Base-by-base conservation (phyloP, 2,888 invertebrate species). In the Chydorus sphaericus region DNA sequence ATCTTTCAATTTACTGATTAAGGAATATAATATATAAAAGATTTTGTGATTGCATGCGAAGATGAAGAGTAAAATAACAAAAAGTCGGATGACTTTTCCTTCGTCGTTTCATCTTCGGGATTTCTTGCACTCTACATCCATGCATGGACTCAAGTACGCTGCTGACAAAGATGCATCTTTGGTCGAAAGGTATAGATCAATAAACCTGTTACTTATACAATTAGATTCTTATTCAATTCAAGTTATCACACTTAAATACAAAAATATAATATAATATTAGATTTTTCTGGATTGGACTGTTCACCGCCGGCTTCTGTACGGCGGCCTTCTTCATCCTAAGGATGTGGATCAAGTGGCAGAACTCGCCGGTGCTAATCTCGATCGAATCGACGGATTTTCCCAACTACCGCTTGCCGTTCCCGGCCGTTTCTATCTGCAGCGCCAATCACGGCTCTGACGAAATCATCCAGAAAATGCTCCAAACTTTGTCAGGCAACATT, bases 351-450 rank as follows among this genome's bases (percentile, higher is more conserved):
- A 57, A 52, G 14, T 58, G 54, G 54, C 18, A 18, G 10, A 8
- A 16, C 28, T 53, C 54, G 18, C 58, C 58, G 7, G 50, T 57
- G 10, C 23, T 58, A 18, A 51, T 58, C n/a, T 52, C 52, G 20
- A 26, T 58, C 30, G 58, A 56, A 33, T 56, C 29, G 20, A 57
- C 56, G 8, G 56, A 58, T 39, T 33, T 52, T 29, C 56, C 58
- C 10, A 48, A 48, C 5, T 48, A 36, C 11, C 30, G 26, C 10
- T n/a, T 58, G 3, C 33, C 33, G 11, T 58, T 58, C 53, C 58
- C 58, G n/a, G 44, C 58, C 1, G 49, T 58, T 14, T 56, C 58
- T 26, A 16, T 58, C 29, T 58, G 58, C 49, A 58, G 48, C 37
- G 54, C 54, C 26, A 58, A 58, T 36, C 37, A 55, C 31, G 49